A percentile compares a stretch with the other conserved stretches of the same genome.
Evolutionary conservation across 2,888 invertebrate genomes (phyloP).

Genomic region (Antheraea assamensis): DNA sequence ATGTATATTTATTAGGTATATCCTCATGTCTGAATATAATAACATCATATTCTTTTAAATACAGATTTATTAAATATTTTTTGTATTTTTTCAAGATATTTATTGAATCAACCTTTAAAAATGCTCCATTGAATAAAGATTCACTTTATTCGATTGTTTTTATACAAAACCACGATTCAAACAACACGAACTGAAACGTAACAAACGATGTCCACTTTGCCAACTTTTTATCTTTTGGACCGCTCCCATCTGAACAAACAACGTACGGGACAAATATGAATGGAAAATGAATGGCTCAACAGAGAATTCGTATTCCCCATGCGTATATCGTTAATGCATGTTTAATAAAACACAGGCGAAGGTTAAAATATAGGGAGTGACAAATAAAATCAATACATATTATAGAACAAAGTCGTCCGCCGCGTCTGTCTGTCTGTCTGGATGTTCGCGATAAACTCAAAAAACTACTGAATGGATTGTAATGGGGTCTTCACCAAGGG

Average conservation of each 20-base stretch:
- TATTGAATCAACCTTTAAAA: neutral
- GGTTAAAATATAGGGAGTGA: too few relatives aligned
- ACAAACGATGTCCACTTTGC: conserved; percentile 7
- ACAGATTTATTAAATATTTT: too few relatives aligned
- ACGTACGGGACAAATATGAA: conserved; percentile 14
- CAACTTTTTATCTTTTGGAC: conserved; percentile 15
- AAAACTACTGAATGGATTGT: too few relatives aligned
- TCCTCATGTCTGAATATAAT: too few relatives aligned
- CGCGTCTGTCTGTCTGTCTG: too few relatives aligned
- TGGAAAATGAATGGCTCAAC: conserved; percentile 2
- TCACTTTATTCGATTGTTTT: neutral
- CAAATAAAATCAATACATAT: too few relatives aligned
- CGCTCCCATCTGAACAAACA: conserved; percentile 19
- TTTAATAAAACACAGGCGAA: neutral
- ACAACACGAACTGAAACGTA: conserved; percentile 7
- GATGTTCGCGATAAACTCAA: too few relatives aligned
- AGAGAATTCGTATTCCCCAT: conserved; percentile 15
- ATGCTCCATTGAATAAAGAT: neutral
- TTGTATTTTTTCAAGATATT: too few relatives aligned
- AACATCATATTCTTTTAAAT: too few relatives aligned
- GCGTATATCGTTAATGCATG: conserved; percentile 2
- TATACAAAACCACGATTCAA: neutral
- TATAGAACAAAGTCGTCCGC: too few relatives aligned
- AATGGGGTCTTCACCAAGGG: too few relatives aligned
- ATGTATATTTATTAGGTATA: too few relatives aligned